Conservation (phyloP, 2,113 vertebrate species). For the Xiphophorus couchianus region DNA sequence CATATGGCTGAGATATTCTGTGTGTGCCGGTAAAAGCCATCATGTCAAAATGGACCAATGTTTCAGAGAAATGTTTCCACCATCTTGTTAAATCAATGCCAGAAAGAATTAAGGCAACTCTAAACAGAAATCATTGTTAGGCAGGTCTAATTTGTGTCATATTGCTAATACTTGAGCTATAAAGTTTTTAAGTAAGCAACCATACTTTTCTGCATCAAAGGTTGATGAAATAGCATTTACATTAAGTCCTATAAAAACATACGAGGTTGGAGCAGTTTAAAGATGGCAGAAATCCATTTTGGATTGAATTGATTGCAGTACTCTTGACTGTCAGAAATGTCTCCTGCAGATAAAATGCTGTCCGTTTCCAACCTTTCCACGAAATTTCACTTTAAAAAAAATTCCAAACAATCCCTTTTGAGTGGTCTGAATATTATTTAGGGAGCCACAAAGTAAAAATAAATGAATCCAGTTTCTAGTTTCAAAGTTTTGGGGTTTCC, state of each 20-base stretch:
- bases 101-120: too few relatives aligned
- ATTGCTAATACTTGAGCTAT: too few relatives aligned
- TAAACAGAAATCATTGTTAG: too few relatives aligned
- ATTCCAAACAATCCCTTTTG: background rate
- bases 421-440: slow-evolving; percentile 13
- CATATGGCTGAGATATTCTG: too few relatives aligned
- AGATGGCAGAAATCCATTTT: background rate
- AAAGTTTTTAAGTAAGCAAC: background rate
- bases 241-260: background rate
- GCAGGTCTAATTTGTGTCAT: too few relatives aligned
- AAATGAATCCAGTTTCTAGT: background rate
- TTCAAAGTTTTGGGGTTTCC: background rate
- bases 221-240: background rate
- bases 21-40: too few relatives aligned
- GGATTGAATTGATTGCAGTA: background rate
- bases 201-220: background rate
- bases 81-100: too few relatives aligned
- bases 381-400: background rate
- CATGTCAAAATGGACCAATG: too few relatives aligned
- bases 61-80: too few relatives aligned
- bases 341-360: background rate
- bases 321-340: background rate
- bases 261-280: background rate
- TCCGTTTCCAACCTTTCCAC: background rate
- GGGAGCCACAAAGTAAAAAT: slow-evolving; percentile 9